phyloP scores from a whole-genome alignment of 2,888 invertebrate species.

The Drosophila anomelani region DNA sequence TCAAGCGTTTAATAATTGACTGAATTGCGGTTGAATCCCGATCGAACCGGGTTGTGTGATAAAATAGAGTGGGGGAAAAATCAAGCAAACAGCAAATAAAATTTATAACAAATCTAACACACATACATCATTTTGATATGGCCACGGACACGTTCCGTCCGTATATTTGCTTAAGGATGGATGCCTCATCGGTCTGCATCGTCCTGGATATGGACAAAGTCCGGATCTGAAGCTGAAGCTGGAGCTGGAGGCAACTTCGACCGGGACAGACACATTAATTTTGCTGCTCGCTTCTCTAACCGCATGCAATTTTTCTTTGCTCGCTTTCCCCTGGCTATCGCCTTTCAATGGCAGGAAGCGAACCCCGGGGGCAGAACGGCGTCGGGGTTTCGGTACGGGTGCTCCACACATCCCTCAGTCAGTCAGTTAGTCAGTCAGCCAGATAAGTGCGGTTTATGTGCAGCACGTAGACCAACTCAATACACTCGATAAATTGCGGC shows the following conservation, averaged over 20 bases:
- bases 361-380: slow-evolving; percentile 3
- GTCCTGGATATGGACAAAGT: slow-evolving; percentile 9
- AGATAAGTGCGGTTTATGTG: slow-evolving; percentile 80
- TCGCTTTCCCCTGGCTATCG: slow-evolving; percentile 61
- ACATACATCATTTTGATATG: slow-evolving; percentile 78
- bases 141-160: slow-evolving; percentile 58
- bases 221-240: slow-evolving; percentile 6
- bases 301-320: slow-evolving; percentile 80
- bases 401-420: slow-evolving; percentile 42
- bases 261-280: slow-evolving; percentile 75
- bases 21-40: slow-evolving; percentile 43
- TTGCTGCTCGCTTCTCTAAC: slow-evolving; percentile 72
- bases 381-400: not conserved
- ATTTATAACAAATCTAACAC: slow-evolving; percentile 79
- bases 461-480: slow-evolving; percentile 76
- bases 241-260: slow-evolving; percentile 13
- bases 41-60: slow-evolving; percentile 11
- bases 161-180: slow-evolving; percentile 71
- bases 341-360: slow-evolving; percentile 71
- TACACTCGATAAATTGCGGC: slow-evolving; percentile 77
- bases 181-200: slow-evolving; percentile 21
- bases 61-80: slow-evolving; percentile 13
- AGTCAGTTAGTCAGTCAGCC: slow-evolving; percentile 73
- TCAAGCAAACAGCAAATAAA: slow-evolving; percentile 60
- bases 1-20: slow-evolving; percentile 64